Conservation (phyloP, 2,888 invertebrate genomes). For the Gandaritis pyraliata region DNA sequence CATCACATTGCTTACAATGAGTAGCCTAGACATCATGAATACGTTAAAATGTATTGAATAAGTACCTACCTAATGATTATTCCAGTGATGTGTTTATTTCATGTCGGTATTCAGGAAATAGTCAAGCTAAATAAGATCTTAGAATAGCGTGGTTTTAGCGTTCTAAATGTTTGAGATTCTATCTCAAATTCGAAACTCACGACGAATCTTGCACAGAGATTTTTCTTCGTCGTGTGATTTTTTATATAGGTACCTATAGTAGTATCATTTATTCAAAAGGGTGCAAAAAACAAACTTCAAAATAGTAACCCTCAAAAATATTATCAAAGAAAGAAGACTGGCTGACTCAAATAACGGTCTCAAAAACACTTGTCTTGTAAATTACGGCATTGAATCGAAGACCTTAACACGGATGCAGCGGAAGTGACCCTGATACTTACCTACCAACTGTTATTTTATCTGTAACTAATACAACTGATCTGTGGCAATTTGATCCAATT, state of each 20-base stretch:
- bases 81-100: conserved; percentile 43
- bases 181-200: too few species aligned
- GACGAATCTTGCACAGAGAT: too few species aligned
- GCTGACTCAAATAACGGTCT: too few species aligned
- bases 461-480: conserved; percentile 12
- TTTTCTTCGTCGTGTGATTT: too few species aligned
- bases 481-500: conserved; percentile 36
- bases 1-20: conserved; percentile 19
- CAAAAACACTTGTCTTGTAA: not conserved
- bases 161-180: too few species aligned
- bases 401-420: conserved; percentile 59
- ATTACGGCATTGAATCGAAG: conserved; percentile 52
- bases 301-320: not conserved
- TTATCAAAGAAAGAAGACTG: conserved; percentile 1
- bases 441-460: conserved; percentile 16
- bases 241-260: too few species aligned
- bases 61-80: conserved; percentile 46
- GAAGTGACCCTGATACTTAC: conserved; percentile 48
- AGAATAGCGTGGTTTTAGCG: conserved; percentile 5
- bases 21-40: conserved; percentile 36
- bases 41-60: conserved; percentile 22
- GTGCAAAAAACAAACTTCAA: too few species aligned
- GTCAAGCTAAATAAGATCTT: conserved; percentile 5
- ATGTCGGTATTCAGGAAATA: conserved; percentile 48
- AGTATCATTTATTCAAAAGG: too few species aligned